phyloP scores from a whole-genome alignment of 2,113 vertebrate species.

The Atherinomorus stipes region DNA sequence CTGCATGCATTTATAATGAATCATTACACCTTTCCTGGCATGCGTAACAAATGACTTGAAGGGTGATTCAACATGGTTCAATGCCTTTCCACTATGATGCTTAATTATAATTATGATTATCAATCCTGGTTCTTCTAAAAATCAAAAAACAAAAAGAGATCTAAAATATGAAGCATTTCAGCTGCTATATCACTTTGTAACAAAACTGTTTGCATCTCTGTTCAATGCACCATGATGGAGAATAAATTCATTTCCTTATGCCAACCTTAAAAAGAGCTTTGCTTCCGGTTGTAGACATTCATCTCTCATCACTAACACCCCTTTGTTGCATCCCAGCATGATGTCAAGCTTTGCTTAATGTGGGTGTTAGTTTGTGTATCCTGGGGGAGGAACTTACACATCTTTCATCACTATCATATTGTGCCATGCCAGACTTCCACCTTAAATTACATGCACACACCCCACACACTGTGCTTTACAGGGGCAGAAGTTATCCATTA shows the following conservation, averaged over 20 bases:
- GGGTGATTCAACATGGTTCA: too few species aligned
- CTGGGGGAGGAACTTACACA: constrained; percentile 42
- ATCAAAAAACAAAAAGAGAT: too few species aligned
- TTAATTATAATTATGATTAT: too few species aligned
- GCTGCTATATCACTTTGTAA: constrained; percentile 11
- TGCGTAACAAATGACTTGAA: too few species aligned
- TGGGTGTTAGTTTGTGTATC: constrained; percentile 62
- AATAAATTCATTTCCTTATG: constrained; percentile 19
- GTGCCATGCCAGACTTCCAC: constrained; percentile 57
- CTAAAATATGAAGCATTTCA: too few species aligned
- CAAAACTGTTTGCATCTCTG: neutral
- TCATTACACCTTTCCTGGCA: too few species aligned
- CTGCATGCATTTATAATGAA: too few species aligned
- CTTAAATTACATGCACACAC: constrained; percentile 48
- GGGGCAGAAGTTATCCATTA: constrained; percentile 14
- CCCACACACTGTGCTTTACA: constrained; percentile 5
- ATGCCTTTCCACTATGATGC: too few species aligned
- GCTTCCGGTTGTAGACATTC: constrained; percentile 59
- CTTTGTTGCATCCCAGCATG: constrained; percentile 36
- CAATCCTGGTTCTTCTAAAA: too few species aligned
- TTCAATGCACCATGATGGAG: neutral
- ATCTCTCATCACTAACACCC: constrained; percentile 48
- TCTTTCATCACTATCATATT: constrained; percentile 55
- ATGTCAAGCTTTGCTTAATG: constrained; percentile 49
- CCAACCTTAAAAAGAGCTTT: constrained; percentile 5